These are phyloP conservation scores for Bugulina stolonifera DNA, from an alignment of 2,888 invertebrate genomes.

Conservation along the genomic window DNA sequence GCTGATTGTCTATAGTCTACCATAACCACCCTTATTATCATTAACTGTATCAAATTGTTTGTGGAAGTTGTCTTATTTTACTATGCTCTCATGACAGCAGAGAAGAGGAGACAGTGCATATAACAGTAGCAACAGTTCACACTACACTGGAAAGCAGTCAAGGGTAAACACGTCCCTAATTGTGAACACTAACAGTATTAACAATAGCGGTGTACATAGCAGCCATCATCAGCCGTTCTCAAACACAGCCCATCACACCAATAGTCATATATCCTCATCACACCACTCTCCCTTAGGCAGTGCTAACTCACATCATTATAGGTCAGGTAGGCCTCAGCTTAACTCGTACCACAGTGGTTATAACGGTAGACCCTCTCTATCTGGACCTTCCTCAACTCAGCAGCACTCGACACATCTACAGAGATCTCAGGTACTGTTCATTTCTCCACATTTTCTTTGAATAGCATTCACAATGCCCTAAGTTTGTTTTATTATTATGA, in stretches of 20 bases:
- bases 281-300: not conserved
- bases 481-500: too few species aligned
- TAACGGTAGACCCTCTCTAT: not conserved
- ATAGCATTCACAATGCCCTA: too few species aligned
- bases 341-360: not conserved
- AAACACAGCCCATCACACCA: not conserved
- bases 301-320: not conserved
- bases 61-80: too few species aligned
- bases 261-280: not conserved
- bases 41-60: too few species aligned
- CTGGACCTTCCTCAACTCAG: not conserved
- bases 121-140: not conserved
- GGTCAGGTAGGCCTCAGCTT: not conserved
- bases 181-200: not conserved
- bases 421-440: constrained; percentile 23
- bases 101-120: not conserved
- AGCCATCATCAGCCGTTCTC: not conserved
- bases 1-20: too few species aligned
- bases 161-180: not conserved
- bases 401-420: constrained; percentile 8
- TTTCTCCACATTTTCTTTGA: too few species aligned
- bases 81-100: too few species aligned
- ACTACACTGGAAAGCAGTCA: not conserved
- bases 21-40: too few species aligned
- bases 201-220: not conserved